A percentile compares a stretch with the other conserved stretches of the same genome.
Evolutionary conservation across 2,113 vertebrate species (phyloP).

Genomic region (Elachura formosa): DNA sequence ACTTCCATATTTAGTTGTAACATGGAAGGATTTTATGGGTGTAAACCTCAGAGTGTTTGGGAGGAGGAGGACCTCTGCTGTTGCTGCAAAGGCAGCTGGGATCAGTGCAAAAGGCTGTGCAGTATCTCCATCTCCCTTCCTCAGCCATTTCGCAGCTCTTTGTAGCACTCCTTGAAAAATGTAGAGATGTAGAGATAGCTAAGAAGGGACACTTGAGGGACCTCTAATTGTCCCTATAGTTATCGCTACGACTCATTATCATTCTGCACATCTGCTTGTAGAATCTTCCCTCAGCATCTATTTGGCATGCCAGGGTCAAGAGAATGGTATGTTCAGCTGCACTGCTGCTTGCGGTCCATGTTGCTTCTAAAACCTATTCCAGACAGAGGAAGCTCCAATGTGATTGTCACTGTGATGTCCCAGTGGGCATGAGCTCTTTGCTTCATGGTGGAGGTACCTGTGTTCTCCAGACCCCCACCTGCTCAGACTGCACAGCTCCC

Average conservation of each 20-base stretch:
- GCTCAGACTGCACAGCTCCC: not conserved
- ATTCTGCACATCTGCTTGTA: not conserved
- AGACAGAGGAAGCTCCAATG: not conserved
- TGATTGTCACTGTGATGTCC: not conserved
- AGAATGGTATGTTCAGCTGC: not conserved
- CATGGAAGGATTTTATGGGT: not conserved
- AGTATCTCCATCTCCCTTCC: not conserved
- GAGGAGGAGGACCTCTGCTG: not conserved
- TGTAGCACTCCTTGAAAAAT: not conserved
- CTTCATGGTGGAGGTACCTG: not conserved
- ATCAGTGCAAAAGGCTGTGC: not conserved
- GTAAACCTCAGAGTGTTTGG: not conserved
- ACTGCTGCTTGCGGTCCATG: not conserved
- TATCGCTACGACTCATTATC: not conserved
- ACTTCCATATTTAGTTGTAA: not conserved
- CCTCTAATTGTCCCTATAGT: not conserved
- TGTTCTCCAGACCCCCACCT: not conserved
- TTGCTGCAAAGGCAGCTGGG: not conserved
- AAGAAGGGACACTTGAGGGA: not conserved
- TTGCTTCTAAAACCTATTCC: not conserved
- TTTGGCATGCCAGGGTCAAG: rapidly evolving
- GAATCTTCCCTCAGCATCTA: not conserved
- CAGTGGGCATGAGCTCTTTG: not conserved
- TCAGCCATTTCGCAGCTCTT: not conserved
- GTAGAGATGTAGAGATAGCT: not conserved